Evolutionary conservation across 1,140 invertebrate genomes (phyloP), one percentile per base, ranked within the genome.

Genomic region (Pogonomyrmex barbatus): DNA sequence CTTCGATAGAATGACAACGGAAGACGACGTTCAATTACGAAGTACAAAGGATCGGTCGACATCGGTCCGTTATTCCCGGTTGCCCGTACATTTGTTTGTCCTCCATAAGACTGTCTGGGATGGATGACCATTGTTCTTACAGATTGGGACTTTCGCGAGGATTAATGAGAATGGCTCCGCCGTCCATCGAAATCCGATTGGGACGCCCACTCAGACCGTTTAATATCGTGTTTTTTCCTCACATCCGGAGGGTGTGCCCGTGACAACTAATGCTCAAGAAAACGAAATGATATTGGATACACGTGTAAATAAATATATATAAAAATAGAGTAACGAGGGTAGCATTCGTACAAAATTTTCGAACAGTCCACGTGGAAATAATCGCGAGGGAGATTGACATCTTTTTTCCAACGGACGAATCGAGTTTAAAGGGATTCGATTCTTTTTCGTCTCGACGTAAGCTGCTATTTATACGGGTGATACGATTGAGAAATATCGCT

Each of bases 101-200:
- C 82, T 88, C 82, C 88, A 90, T 88, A 86, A 88, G 86, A 45
- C 58, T 56, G 88, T 88, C 89, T 82, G 81, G 81, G 76, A 87
- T 71, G 81, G 88, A 89, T 88, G 76, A 78, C 88, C 79, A 90
- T 90, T 90, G 88, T 90, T 78, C 89, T 90, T 89, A 89, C 62
- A 68, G 88, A 90, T 90, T 90, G 88, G 86, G 75, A 87, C 81
- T 90, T 90, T 85, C 76, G 88, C 50, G 33, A 24, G 62, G 81
- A 89, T 90, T 90, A 89, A 90, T 89, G 86, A 89, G 89, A 89
- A 82, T 50, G 77, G 73, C 45, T 79, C 85, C 70, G 52, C 65
- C 63, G 62, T 65, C 67, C 58, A 50, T 58, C 50, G 79, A 65
- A 81, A 60, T 75, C 47, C 81, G 86, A 90, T 88, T 76, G 86